phyloP scores from a whole-genome alignment of 2,797 vertebrate genomes.

The Vipera latastei region DNA sequence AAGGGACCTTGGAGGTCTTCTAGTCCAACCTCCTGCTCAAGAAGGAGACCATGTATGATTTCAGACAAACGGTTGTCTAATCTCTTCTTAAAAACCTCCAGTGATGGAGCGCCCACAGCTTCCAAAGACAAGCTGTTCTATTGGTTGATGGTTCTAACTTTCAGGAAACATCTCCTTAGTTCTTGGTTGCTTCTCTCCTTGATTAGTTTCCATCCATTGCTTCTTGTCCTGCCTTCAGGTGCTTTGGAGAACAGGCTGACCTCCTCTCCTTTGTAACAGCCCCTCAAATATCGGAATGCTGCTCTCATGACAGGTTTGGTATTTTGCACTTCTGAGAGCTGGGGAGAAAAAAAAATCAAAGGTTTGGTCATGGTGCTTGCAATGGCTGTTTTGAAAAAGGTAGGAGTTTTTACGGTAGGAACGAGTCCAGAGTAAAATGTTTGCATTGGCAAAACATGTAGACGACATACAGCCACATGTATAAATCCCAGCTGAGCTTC shows the following conservation, averaged over 20 bases:
- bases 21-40: background rate
- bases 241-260: background rate
- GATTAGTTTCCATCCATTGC: background rate
- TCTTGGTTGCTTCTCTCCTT: background rate
- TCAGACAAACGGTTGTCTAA: background rate
- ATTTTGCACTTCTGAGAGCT: background rate
- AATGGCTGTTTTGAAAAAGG: background rate
- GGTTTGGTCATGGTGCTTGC: too few relatives aligned
- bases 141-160: background rate
- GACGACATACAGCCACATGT: background rate
- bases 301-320: background rate
- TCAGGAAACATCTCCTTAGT: background rate
- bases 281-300: background rate
- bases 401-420: background rate
- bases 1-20: background rate
- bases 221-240: background rate
- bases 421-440: background rate
- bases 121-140: background rate
- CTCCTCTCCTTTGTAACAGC: background rate
- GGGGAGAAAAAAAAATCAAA: background rate
- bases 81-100: background rate
- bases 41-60: background rate
- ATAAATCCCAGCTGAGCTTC: background rate
- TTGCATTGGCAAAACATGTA: background rate
- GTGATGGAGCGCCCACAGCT: background rate